Conservation (phyloP, 2,113 vertebrate genomes). For the zebrafish (Danio rerio) region DNA sequence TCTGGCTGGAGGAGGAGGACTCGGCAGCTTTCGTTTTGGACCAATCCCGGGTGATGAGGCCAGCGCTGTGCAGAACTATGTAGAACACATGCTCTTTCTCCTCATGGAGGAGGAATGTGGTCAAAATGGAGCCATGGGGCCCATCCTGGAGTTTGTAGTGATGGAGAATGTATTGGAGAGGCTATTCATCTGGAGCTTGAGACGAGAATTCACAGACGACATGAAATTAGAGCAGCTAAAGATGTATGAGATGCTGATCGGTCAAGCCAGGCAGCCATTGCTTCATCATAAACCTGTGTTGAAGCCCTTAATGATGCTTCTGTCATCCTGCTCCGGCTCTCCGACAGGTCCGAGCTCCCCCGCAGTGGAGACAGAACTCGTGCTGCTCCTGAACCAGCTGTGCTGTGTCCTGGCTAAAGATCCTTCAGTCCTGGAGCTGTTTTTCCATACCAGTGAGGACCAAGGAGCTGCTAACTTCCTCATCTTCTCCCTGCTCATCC, state of each 20-base stretch:
- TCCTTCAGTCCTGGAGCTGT: constrained; percentile 91
- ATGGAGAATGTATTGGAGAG: constrained; percentile 98
- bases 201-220: constrained; percentile 92
- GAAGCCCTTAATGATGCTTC: constrained; percentile 94
- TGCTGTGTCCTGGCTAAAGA: constrained; percentile 95
- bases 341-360: constrained; percentile 70
- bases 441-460: constrained; percentile 97
- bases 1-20: constrained; percentile 52
- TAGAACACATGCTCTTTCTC: constrained; percentile 96
- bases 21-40: constrained; percentile 72
- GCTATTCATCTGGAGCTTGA: constrained; percentile 96
- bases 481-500: constrained; percentile 96
- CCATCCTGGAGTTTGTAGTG: constrained; percentile 97
- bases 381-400: constrained; percentile 90
- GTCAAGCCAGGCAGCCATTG: constrained; percentile 90
- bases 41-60: constrained; percentile 89
- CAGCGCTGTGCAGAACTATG: constrained; percentile 96
- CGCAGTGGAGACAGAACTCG: constrained; percentile 87
- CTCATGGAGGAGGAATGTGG: constrained; percentile 90
- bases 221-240: constrained; percentile 96
- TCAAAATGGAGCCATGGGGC: constrained; percentile 91
- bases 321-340: constrained; percentile 87
- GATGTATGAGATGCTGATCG: constrained; percentile 96
- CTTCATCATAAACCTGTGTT: constrained; percentile 95
- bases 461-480: constrained; percentile 98